Evolutionary conservation across 2,113 vertebrate species (phyloP).

Genomic region (Carlito syrichta): DNA sequence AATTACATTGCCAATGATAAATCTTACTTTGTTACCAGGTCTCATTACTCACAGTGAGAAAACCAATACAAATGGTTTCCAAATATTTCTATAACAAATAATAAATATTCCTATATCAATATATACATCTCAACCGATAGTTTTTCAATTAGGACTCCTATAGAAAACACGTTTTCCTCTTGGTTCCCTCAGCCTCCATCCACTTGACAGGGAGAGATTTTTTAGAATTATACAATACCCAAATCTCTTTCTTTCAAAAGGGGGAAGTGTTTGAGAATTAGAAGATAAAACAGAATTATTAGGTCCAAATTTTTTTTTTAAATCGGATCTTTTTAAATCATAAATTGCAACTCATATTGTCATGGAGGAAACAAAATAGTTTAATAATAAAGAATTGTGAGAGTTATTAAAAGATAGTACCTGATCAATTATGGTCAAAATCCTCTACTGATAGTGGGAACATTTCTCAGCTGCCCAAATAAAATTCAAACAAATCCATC

Average conservation of each 20-base stretch:
- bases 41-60: neutral
- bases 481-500: neutral
- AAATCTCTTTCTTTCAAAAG: neutral
- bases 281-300: neutral
- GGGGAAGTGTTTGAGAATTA: neutral
- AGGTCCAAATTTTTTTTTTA: neutral
- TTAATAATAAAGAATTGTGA: neutral
- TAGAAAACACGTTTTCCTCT: neutral
- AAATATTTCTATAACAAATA: neutral
- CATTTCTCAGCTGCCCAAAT: neutral
- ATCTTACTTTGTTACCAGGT: neutral
- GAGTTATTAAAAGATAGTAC: neutral
- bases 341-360: neutral
- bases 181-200: neutral
- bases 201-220: neutral
- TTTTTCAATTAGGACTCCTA: neutral
- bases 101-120: neutral
- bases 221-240: neutral
- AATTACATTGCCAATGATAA: neutral
- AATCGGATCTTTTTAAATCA: neutral
- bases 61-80: neutral
- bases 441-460: neutral
- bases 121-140: neutral
- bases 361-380: neutral
- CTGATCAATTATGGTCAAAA: neutral